Evolutionary conservation across 2,113 vertebrate genomes (phyloP).

Genomic region (Platycercus adscitus): DNA sequence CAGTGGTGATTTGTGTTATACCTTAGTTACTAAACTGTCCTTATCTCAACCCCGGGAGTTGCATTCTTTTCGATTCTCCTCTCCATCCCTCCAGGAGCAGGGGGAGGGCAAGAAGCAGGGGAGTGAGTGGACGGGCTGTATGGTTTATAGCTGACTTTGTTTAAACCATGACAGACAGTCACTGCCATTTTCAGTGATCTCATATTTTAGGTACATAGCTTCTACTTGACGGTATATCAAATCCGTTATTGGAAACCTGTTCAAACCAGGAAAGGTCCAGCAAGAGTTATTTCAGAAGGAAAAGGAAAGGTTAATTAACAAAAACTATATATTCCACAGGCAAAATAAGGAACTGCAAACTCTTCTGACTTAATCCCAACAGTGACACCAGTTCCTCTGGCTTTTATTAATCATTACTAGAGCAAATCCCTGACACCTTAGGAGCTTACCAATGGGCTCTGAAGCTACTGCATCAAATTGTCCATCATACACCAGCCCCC

Average conservation of each 20-base stretch:
- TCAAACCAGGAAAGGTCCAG: not conserved
- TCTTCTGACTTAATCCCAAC: not conserved
- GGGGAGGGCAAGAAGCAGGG: too few relatives aligned
- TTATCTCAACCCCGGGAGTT: too few relatives aligned
- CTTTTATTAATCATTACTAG: not conserved
- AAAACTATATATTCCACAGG: not conserved
- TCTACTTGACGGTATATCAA: not conserved
- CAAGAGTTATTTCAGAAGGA: not conserved
- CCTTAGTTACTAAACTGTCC: too few relatives aligned
- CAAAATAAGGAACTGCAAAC: accelerated
- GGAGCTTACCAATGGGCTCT: not conserved
- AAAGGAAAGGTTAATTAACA: not conserved
- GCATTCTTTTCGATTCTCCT: too few relatives aligned
- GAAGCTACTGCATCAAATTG: not conserved
- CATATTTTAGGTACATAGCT: not conserved
- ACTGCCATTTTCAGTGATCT: not conserved
- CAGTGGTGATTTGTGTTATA: too few relatives aligned
- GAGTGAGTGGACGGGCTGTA: too few relatives aligned
- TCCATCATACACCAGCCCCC: not conserved
- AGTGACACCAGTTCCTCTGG: not conserved
- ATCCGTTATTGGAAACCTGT: not conserved
- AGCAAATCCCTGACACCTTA: not conserved
- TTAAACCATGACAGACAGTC: not conserved
- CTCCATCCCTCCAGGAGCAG: too few relatives aligned
- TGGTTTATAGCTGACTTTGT: too few relatives aligned